Percentiles rank a stretch among this genome's conserved stretches.
These are phyloP conservation scores for Himalopsyche tibetana DNA, from an alignment of 2,888 invertebrate genomes.

Conservation along the genomic window DNA sequence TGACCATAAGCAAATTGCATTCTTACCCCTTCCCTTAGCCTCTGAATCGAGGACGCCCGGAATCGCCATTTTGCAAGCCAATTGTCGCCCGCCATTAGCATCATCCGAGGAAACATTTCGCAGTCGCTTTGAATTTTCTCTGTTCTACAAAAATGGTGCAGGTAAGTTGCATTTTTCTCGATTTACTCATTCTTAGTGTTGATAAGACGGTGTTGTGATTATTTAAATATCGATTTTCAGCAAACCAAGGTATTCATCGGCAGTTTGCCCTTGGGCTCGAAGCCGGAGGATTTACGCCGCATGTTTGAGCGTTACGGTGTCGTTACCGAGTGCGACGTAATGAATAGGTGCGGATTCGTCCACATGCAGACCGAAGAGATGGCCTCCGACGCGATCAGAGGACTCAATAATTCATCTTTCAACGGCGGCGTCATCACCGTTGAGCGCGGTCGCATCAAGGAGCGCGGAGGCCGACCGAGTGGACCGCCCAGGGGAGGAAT, in stretches of 20 bases:
- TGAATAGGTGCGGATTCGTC: constrained; percentile 96
- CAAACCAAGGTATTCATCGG: constrained; percentile 95
- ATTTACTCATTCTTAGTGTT: not conserved
- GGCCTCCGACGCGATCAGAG: constrained; percentile 88
- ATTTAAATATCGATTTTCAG: constrained; percentile 71
- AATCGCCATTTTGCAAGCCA: constrained; percentile 58
- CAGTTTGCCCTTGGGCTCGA: constrained; percentile 90
- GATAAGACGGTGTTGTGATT: not conserved
- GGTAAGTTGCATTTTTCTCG: constrained; percentile 70
- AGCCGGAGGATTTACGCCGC: constrained; percentile 87
- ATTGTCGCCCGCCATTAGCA: constrained; percentile 46
- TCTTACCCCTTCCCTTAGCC: not conserved
- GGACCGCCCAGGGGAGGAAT: constrained; percentile 72
- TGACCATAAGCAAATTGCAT: constrained; percentile 1
- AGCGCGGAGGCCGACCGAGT: constrained; percentile 77
- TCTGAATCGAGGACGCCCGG: not conserved
- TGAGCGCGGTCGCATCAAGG: constrained; percentile 88
- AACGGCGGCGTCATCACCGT: constrained; percentile 91
- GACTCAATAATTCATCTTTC: constrained; percentile 87
- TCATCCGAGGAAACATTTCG: not conserved
- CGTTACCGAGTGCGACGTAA: constrained; percentile 95
- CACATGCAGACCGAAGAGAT: constrained; percentile 91
- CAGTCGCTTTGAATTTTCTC: not conserved
- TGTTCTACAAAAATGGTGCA: constrained; percentile 71
- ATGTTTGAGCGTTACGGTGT: constrained; percentile 91